These are phyloP conservation scores for Hoplodrina blanda DNA, from an alignment of 2,888 invertebrate species.

Conservation along the genomic window DNA sequence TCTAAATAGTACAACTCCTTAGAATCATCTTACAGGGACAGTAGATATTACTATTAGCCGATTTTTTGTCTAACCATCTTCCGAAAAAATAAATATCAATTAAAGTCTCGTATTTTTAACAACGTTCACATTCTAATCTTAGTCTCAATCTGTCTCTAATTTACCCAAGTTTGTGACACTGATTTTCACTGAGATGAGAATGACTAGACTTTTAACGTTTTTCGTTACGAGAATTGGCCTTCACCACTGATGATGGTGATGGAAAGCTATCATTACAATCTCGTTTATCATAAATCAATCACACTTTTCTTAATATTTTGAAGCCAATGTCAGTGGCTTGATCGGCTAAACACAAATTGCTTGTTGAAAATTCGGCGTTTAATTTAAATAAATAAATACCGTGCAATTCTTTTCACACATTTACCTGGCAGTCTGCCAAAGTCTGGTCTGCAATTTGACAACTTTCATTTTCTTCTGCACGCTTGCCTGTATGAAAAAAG, in stretches of 20 bases:
- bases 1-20: no score
- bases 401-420: slow-evolving; percentile 14
- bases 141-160: no score
- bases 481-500: slow-evolving; percentile 19
- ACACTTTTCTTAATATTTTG: slow-evolving; percentile 29
- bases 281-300: slow-evolving; percentile 16
- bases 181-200: no score
- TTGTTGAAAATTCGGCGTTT: slow-evolving; percentile 13
- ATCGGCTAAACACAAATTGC: slow-evolving; percentile 32
- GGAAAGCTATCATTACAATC: neutral
- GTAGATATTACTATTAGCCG: no score
- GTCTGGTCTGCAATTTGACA: slow-evolving; percentile 38
- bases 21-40: no score
- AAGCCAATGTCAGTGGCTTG: slow-evolving; percentile 8
- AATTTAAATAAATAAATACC: slow-evolving; percentile 31
- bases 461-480: slow-evolving; percentile 23
- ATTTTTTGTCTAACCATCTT: no score
- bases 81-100: no score
- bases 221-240: no score
- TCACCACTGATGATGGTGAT: neutral
- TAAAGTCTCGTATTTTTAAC: no score
- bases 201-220: no score
- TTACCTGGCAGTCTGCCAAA: slow-evolving; percentile 35
- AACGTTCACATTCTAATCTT: no score
- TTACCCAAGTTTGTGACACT: no score